Base-by-base conservation (phyloP, 2,888 invertebrate species). In the Hypena proboscidalis region DNA sequence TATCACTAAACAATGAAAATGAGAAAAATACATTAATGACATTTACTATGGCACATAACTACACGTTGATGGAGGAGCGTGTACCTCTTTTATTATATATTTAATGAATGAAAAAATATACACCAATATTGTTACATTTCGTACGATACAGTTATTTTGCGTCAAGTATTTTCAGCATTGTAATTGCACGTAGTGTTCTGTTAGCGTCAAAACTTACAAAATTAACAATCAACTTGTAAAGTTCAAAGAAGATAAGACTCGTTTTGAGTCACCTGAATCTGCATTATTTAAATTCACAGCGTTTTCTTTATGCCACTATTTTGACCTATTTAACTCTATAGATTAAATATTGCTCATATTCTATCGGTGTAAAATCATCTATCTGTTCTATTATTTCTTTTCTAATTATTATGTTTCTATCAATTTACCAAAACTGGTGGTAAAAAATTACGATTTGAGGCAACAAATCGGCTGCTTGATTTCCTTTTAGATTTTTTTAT, bases 271-370 rank as follows among this genome's bases (percentile, higher is more conserved):
- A 22, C 42, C 35, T 38, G 44, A 21, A 41, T 52, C 33, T 34
- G 11, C 21, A 10, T 21, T 8, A 17, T 20, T 40, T 45, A n/a
- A n/a, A n/a, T 50, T 51, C 47, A 58, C 53, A 57, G 40, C 55
- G 33, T 59, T 61, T 45, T 68, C 49, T 47, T 58, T 55, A 51
- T 53, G 50, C 48, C 31, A 41, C 53, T 56, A 57, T 31, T 45
- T 56, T 57, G 33, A 45, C 55, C 44, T 58, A 62, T 46, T 44
- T 45, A 36, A 52, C 35, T 55, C 62, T 69, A 70, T 53, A n/a
- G 36, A 46, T 47, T 58, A 58, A 31, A 55, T 46, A 40, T 35
- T 52, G 35, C 46, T 35, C 41, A 46, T 58, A 55, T 25, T 38
- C 42, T 63, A 53, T 37, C 29, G 29, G 27, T 49, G 45, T 50